These are phyloP conservation scores for Danaus chrysippus DNA, from an alignment of 2,888 invertebrate genomes.

Conservation along the genomic window DNA sequence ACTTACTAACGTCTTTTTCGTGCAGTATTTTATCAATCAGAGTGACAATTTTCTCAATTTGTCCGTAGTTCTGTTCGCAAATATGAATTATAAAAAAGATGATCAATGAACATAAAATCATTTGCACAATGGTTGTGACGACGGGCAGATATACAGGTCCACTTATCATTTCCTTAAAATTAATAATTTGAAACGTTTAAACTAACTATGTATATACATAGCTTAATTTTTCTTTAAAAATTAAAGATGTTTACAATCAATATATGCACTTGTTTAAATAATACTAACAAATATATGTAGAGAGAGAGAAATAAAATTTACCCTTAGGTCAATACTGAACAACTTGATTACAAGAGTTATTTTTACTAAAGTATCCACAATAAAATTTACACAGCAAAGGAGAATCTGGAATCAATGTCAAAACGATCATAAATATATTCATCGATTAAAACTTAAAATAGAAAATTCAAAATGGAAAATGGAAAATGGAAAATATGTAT, in stretches of 20 bases:
- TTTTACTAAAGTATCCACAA: constrained; percentile 25
- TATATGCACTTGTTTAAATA: too few relatives aligned
- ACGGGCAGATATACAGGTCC: constrained; percentile 12
- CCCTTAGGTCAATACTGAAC: not conserved
- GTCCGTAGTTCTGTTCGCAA: constrained; percentile 25
- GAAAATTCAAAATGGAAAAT: too few relatives aligned
- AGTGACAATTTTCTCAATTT: constrained; percentile 21
- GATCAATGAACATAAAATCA: constrained; percentile 9
- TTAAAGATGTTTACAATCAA: too few relatives aligned
- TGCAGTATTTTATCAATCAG: constrained; percentile 24
- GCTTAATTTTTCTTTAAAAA: too few relatives aligned
- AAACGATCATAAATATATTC: not conserved
- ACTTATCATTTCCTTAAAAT: constrained; percentile 5
- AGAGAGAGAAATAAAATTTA: too few relatives aligned
- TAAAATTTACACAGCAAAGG: constrained; percentile 17
- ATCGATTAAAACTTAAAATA: too few relatives aligned
- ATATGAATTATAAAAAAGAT: constrained; percentile 14
- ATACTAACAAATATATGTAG: too few relatives aligned
- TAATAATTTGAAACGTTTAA: not conserved
- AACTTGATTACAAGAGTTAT: constrained; percentile 26
- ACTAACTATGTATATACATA: too few relatives aligned
- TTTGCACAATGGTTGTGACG: constrained; percentile 19
- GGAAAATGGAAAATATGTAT: too few relatives aligned
- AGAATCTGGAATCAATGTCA: constrained; percentile 28
- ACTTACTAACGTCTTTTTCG: constrained; percentile 27